Conservation (phyloP, 2,888 invertebrate species). For the Drosophila falleni region DNA sequence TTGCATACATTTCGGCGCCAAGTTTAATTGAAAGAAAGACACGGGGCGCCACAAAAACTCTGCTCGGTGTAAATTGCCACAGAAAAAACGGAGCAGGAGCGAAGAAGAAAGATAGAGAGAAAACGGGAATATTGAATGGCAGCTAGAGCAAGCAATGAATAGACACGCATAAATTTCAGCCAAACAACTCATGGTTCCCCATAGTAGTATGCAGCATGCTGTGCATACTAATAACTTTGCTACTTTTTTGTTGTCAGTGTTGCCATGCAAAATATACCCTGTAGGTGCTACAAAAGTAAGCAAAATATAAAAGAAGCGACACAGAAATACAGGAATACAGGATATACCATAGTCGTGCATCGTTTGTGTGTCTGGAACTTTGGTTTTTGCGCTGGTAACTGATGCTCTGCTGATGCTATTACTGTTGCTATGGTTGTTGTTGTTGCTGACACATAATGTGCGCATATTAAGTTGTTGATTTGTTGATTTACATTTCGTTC, state of each 20-base stretch:
- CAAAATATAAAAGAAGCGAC: background rate
- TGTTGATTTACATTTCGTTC: slow-evolving; percentile 66
- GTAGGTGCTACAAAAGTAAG: background rate
- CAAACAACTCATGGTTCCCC: slow-evolving; percentile 34
- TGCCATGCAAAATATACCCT: slow-evolving; percentile 16
- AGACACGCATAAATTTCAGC: slow-evolving; percentile 69
- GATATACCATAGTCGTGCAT: background rate
- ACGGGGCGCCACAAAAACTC: slow-evolving; percentile 39
- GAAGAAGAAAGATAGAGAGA: background rate
- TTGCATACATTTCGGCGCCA: slow-evolving; percentile 65
- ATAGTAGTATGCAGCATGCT: slow-evolving; percentile 47
- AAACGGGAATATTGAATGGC: background rate
- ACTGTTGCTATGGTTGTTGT: slow-evolving; percentile 13
- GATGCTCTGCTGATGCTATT: slow-evolving; percentile 25
- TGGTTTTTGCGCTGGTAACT: slow-evolving; percentile 29
- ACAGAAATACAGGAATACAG: too few relatives aligned
- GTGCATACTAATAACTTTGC: slow-evolving; percentile 62
- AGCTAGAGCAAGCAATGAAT: slow-evolving; percentile 40
- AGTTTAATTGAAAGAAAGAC: slow-evolving; percentile 68
- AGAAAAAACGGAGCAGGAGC: slow-evolving; percentile 3
- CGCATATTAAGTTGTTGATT: slow-evolving; percentile 76
- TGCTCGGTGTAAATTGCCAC: slow-evolving; percentile 38
- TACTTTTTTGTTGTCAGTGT: slow-evolving; percentile 16
- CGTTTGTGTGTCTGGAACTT: slow-evolving; percentile 1
- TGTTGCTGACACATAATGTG: slow-evolving; percentile 55